Evolutionary conservation across 2,888 invertebrate species (phyloP), one percentile per base, ranked within the genome.

Genomic region (Tanytarsus gracilentus): DNA sequence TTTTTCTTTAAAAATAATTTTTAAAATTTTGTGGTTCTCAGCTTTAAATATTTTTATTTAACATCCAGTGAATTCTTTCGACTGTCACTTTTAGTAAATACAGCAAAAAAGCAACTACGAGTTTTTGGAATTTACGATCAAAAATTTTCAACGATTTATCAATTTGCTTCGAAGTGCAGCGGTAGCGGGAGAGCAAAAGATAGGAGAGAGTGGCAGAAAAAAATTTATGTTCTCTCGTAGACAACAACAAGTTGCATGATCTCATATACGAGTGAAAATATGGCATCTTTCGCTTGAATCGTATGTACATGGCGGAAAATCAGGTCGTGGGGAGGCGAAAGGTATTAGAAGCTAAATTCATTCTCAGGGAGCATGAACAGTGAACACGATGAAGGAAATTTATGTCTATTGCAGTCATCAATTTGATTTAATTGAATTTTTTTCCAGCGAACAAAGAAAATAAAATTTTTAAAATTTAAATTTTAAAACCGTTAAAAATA

Each of bases 361-460:
- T 11, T 9, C 33, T 9, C 14, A 11, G n/a, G 33, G 33, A 33
- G 33, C 33, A 33, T 33, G 9, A 33, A 33, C 33, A 11, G n/a
- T 33, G 11, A 11, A 11, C 33, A 11, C 33, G 9, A 3, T 5
- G 11, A 33, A 33, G 33, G n/a, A 9, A 33, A 33, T 33, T 33
- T 33, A 33, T 33, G 33, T 33, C 33, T n/a, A n/a, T 11, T 33
- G 9, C 33, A 33, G 33, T 50, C 50, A 25, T 50, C 50, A 50
- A 50, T 50, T 50, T 23, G 9, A 50, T 26, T 25, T 50, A 50
- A 50, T 50, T 50, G 50, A 25, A 50, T 50, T 40, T 16, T 40
- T n/a, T 33, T 33, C n/a, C 9, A 11, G 6, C 11, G 11, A 33
- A 5, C 2, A 33, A 33, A 2, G 2, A 5, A 33, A 33, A 11